Evolutionary conservation across 2,797 vertebrate genomes (phyloP), one percentile per base, ranked within the genome.

Genomic region (Lagodon rhomboides): DNA sequence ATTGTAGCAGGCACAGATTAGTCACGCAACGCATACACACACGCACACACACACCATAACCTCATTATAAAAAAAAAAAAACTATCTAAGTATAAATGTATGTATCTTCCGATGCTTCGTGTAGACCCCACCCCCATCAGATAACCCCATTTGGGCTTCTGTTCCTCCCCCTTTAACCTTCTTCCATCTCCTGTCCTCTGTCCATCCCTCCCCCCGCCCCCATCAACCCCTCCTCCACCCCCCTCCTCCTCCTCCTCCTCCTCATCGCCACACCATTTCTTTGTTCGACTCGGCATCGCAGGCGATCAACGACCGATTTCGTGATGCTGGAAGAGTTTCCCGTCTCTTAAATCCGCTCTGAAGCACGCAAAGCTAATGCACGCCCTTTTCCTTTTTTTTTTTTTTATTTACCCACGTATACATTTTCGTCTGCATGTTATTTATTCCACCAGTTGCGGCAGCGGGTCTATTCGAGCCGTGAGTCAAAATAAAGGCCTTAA

Each of bases 1-100:
- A 80, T 68, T 85, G 90, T 88, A 87, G 81, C 87, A 68, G 82
- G 69, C 82, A 56, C 66, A 84, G 90, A 92, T 90, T 91, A 88
- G 90, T 93, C 91, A 93, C 80, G 83, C 87, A 85, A 87, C 76
- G 25, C 75, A 87, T 51, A 34, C 77, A 75, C 80, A 62, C 69
- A 59, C 72, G 38, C 76, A 73, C 74, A 75, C 71, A 43, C 72
- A 76, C 73, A 77, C 66, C 44, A 47, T 10, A 73, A 58, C 67
- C 83, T 86, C 82, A 79, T 79, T 83, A 77, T 60, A 27, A 68
- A 79, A 77, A 86, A 77, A 60, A 27, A 68, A 79, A 77, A 86
- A 79, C 38, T 22, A 85, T 77, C 62, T 69, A 82, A 77, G 50
- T 84, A 85, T 82, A 47, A 56, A 76, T 83, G 55, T 60, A 58